Percentiles rank a stretch among this genome's conserved stretches.
These are phyloP conservation scores for Drosophila pectinifera DNA, from an alignment of 1,140 invertebrate species.

Conservation along the genomic window DNA sequence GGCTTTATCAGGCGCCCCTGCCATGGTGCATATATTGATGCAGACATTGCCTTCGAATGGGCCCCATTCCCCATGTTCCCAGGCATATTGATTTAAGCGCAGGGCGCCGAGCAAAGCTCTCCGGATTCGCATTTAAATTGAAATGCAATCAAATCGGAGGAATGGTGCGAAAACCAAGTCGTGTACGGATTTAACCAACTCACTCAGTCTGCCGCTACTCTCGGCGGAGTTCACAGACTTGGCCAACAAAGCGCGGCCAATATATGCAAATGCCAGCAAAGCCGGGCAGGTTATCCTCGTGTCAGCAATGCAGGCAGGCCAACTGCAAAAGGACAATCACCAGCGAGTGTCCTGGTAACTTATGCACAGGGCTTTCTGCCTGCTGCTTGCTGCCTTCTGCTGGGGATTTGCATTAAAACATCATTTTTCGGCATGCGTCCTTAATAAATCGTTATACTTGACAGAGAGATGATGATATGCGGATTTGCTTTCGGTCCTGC, in stretches of 20 bases:
- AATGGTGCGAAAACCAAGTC: slow-evolving; percentile 8
- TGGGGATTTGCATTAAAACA: slow-evolving; percentile 50
- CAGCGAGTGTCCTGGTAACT: slow-evolving; percentile 19
- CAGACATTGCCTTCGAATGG: neutral
- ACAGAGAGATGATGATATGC: slow-evolving; percentile 38
- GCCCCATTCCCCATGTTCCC: neutral
- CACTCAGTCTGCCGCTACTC: neutral
- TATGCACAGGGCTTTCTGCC: slow-evolving; percentile 3
- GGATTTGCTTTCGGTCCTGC: slow-evolving; percentile 15
- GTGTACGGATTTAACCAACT: slow-evolving; percentile 22
- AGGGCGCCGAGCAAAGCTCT: slow-evolving; percentile 21
- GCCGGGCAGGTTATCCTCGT: slow-evolving; percentile 28
- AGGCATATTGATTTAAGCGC: slow-evolving; percentile 37
- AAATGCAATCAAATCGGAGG: slow-evolving; percentile 35
- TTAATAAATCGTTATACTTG: slow-evolving; percentile 37
- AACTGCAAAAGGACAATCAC: slow-evolving; percentile 49
- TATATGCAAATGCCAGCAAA: slow-evolving; percentile 50
- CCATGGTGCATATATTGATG: slow-evolving; percentile 9
- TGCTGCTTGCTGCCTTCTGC: neutral
- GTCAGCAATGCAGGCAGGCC: slow-evolving; percentile 17
- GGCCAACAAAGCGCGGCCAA: slow-evolving; percentile 22
- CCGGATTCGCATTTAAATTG: slow-evolving; percentile 41
- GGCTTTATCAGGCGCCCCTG: slow-evolving; percentile 10
- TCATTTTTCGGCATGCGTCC: slow-evolving; percentile 33
- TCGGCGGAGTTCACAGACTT: slow-evolving; percentile 42